Evolutionary conservation across 2,888 invertebrate species (phyloP).

Genomic region (Rhagonycha fulva): DNA sequence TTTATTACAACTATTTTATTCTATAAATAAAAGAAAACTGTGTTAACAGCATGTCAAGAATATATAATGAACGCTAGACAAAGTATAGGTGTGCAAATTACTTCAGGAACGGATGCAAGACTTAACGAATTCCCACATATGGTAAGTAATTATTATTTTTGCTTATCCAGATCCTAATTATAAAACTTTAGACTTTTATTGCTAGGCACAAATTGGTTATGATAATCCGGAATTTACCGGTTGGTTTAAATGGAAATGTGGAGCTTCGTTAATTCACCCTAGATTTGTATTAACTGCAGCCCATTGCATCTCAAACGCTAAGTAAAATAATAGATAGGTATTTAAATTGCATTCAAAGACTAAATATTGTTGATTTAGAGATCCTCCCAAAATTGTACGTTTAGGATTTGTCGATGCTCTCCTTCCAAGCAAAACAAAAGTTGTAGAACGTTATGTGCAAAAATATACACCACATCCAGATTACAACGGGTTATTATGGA

Average conservation of each 20-base stretch:
- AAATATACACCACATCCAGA: not conserved
- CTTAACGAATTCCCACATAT: not conserved
- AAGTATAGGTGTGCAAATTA: rapidly evolving
- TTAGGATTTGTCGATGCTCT: not conserved
- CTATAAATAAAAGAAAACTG: not conserved
- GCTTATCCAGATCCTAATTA: not conserved
- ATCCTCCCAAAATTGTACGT: not conserved
- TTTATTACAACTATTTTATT: too few relatives aligned
- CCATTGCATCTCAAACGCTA: not conserved
- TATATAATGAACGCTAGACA: not conserved
- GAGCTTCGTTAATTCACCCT: not conserved
- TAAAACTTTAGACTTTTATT: not conserved
- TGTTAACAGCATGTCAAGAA: not conserved
- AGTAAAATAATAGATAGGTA: not conserved
- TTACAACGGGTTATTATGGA: not conserved
- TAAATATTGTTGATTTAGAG: not conserved
- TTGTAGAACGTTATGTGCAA: not conserved
- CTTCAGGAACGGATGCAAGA: not conserved
- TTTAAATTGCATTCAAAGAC: not conserved
- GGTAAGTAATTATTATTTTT: not conserved
- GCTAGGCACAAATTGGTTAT: not conserved
- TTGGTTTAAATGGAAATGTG: not conserved
- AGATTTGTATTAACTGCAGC: not conserved
- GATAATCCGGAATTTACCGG: not conserved
- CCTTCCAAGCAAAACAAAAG: not conserved